Conservation (phyloP, 1,140 invertebrate genomes). For the Eurosta solidaginis region DNA sequence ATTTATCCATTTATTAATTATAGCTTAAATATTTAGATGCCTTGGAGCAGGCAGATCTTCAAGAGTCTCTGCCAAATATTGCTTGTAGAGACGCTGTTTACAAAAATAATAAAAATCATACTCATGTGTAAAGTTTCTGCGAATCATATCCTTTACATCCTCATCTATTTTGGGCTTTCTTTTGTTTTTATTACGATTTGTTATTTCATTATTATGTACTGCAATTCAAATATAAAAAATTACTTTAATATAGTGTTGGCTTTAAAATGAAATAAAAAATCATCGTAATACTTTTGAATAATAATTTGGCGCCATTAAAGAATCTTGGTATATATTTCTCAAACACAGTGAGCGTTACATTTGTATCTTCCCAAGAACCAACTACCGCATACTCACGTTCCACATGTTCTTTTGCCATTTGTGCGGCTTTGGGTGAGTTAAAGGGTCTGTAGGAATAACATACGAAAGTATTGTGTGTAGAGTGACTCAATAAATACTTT, state of each 20-base stretch:
- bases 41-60: too few relatives aligned
- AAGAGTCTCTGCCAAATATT: constrained; percentile 72
- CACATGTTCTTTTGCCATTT: constrained; percentile 78
- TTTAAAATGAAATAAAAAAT: too few relatives aligned
- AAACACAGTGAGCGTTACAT: constrained; percentile 77
- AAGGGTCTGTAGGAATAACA: constrained; percentile 70
- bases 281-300: neutral
- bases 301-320: constrained; percentile 63
- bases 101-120: constrained; percentile 92
- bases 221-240: neutral
- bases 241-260: neutral
- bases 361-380: constrained; percentile 82
- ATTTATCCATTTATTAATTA: too few relatives aligned
- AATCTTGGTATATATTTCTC: constrained; percentile 81
- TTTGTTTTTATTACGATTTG: constrained; percentile 40
- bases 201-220: neutral
- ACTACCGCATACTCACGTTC: constrained; percentile 83
- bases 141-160: constrained; percentile 80
- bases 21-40: too few relatives aligned
- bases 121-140: constrained; percentile 84
- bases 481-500: neutral
- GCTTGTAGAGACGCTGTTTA: constrained; percentile 79
- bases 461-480: neutral
- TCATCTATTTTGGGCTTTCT: constrained; percentile 67
- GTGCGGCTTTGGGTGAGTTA: constrained; percentile 75